Conservation (phyloP, 1,140 invertebrate species). For the Babylonia areolata region DNA sequence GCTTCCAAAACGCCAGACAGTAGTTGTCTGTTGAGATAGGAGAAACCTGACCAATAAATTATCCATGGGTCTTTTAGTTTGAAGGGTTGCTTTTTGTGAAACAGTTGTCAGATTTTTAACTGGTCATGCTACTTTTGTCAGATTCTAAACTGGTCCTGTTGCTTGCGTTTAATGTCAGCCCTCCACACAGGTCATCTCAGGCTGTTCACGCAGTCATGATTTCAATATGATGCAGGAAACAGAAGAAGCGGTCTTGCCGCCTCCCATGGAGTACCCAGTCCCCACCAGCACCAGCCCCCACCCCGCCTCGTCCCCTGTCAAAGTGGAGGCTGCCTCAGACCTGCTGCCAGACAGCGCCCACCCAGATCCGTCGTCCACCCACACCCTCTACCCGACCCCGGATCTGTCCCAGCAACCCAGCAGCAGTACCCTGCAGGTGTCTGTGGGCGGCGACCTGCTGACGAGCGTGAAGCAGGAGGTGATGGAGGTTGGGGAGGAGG, state of each 20-base stretch:
- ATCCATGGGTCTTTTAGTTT: too few relatives aligned
- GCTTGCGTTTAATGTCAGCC: too few relatives aligned
- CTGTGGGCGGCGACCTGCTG: neutral
- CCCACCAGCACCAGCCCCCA: neutral
- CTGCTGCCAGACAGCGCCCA: neutral
- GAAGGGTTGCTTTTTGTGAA: too few relatives aligned
- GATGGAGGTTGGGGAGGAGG: conserved; percentile 26
- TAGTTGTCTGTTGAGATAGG: too few relatives aligned
- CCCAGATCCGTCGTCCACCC: neutral
- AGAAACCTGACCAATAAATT: too few relatives aligned
- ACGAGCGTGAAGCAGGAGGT: conserved; percentile 23
- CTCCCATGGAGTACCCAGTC: neutral
- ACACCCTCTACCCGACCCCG: neutral
- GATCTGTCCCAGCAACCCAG: neutral
- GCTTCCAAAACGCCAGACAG: too few relatives aligned
- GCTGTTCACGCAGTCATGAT: too few relatives aligned
- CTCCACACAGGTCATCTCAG: too few relatives aligned
- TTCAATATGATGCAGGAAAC: neutral
- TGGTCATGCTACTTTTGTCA: too few relatives aligned
- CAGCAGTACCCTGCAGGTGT: neutral
- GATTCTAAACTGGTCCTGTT: too few relatives aligned
- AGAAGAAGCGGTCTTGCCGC: neutral
- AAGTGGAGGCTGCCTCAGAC: neutral
- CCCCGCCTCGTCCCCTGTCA: neutral
- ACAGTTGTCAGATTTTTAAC: too few relatives aligned